These are phyloP conservation scores for Pagetopsis macropterus DNA, from an alignment of 2,797 vertebrate species.

Conservation along the genomic window DNA sequence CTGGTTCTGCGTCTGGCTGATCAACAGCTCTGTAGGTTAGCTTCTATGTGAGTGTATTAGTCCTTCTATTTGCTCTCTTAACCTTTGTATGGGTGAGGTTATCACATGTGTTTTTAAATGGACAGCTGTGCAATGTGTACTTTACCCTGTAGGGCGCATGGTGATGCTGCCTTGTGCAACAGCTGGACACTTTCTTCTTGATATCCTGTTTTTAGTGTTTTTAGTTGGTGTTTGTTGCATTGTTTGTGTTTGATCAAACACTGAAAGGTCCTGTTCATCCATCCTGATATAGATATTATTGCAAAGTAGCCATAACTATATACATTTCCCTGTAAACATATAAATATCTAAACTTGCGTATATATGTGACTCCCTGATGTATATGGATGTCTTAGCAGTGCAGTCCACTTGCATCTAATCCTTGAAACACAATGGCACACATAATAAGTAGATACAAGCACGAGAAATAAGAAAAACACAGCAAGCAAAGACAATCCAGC, in stretches of 20 bases:
- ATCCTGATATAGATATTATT: neutral
- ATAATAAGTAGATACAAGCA: neutral
- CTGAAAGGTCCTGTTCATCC: neutral
- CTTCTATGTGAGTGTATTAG: neutral
- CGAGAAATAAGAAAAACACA: neutral
- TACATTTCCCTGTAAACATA: neutral
- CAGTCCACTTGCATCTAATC: no score
- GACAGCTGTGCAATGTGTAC: neutral
- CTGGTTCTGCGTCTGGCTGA: neutral
- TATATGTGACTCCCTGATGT: neutral
- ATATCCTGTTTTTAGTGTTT: neutral
- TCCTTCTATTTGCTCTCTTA: neutral
- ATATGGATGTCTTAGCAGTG: neutral
- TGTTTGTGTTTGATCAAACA: neutral
- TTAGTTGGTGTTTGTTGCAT: neutral
- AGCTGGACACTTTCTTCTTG: neutral
- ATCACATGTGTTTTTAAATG: neutral
- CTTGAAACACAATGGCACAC: neutral
- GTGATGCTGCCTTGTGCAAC: neutral
- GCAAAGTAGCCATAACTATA: neutral
- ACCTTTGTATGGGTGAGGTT: neutral
- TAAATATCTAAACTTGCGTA: neutral
- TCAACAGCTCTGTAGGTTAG: neutral
- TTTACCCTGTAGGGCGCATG: no score
- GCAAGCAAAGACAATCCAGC: neutral